Base-by-base conservation (phyloP, 2,113 vertebrate genomes). In the Nesospiza acunhae region DNA sequence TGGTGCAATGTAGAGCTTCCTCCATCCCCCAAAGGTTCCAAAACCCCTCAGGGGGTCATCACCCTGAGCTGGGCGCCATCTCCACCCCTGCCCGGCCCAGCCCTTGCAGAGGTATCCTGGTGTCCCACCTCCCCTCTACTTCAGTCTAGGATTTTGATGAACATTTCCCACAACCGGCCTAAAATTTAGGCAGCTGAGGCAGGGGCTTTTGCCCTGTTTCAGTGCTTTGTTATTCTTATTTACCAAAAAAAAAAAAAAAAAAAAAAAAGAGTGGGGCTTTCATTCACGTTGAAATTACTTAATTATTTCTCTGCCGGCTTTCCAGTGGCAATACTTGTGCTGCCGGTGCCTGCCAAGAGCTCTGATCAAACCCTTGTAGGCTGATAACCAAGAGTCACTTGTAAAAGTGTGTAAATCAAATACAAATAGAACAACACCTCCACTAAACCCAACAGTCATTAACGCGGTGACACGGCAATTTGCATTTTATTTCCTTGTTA, bases 401-500 rank as follows among this genome's bases (percentile, higher is more conserved):
- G 52, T 30, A 41, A 82, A 85, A 90, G 37, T 11, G 3, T 6
- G 2, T 37, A 58, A 88, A 80, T 66, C 42, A 74, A 50, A 63
- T 39, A 58, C 75, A 67, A 80, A 82, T 3, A 47, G 66, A 84
- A 26, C 50, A 62, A 15, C 67, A 35, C 20, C 68, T 66, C 59
- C 50, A 15, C 42, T 5, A 37, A 14, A 68, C 27, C 55, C 3
- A 11, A 26, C 49, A 50, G 53, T 24, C 26, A 20, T 59, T 37
- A 41, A 20, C 3, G 31, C 0, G 1, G 31, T n/a, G 79, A 70
- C 85, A 27, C 0, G 2, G 35, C 5, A 13, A 69, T 80, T 55
- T 80, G 74, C 85, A 42, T 90, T 89, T 79, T 58, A 44, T 76
- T 84, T 80, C 79, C 72, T 64, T 39, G 23, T 35, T 39, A 1